Evolutionary conservation across 2,113 vertebrate genomes (phyloP).

Genomic region (Microtus ochrogaster): DNA sequence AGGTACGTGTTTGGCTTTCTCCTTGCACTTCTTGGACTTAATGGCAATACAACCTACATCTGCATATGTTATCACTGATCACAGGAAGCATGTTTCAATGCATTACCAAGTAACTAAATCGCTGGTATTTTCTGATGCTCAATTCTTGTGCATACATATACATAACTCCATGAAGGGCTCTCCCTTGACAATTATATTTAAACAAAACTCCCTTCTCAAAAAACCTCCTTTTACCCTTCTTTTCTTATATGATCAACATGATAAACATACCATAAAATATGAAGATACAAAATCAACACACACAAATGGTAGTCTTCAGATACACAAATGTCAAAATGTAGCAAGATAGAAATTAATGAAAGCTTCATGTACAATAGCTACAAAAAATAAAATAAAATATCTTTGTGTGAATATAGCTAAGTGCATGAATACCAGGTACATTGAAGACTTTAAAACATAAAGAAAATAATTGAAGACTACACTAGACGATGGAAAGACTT

Average conservation of each 20-base stretch:
- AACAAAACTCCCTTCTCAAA: not conserved
- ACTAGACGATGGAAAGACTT: not conserved
- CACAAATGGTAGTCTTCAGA: not conserved
- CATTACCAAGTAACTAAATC: not conserved
- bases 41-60: not conserved
- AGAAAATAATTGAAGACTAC: not conserved
- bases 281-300: not conserved
- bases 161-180: not conserved
- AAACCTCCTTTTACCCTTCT: rapidly evolving
- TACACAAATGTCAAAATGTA: not conserved
- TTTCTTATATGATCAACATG: not conserved
- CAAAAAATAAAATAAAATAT: not conserved
- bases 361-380: not conserved
- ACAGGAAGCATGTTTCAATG: not conserved
- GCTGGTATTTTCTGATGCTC: not conserved
- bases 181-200: not conserved
- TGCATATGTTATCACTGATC: not conserved
- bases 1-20: not conserved
- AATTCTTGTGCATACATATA: not conserved
- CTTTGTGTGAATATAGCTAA: not conserved
- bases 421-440: not conserved
- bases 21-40: not conserved
- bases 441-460: not conserved
- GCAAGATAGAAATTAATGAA: not conserved
- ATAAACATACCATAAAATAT: not conserved